Evolutionary conservation across 2,113 vertebrate species (phyloP), one percentile per base, ranked within the genome.

Genomic region (Epinephelus moara): DNA sequence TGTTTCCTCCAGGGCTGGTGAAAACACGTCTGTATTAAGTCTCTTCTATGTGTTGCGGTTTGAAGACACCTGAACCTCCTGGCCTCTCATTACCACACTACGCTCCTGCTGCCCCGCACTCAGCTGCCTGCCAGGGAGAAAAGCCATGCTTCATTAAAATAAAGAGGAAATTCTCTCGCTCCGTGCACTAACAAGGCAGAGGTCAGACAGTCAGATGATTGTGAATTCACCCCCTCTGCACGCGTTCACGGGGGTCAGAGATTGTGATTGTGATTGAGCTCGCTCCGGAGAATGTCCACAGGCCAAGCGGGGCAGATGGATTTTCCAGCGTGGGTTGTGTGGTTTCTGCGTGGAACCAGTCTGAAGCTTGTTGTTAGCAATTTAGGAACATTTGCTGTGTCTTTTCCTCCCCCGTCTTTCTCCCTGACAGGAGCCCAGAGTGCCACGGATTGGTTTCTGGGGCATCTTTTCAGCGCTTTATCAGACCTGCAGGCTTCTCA

Each of bases 121-220:
- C 81, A 80, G 87, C 89, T 64, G 82, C 85, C 88, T 89, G 80
- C 78, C 88, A 81, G 63, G 21, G 74, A 89, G 84, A 87, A 78
- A 84, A 90, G 91, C 68, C 85, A 78, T 62, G 80, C 91, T 90
- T 94, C 89, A 94, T 95, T 95, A 93, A 90, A 93, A 91, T 80
- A 88, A 90, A 87, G 88, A 84, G 88, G 83, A 91, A 88, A 90
- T 86, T 89, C 84, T 87, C 82, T 81, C 71, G 62, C 85, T 86
- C 69, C 0, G 42, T 85, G 70, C 90, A 90, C 91, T 92, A 93
- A 92, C 93, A 90, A 94, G 93, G 85, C 88, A 89, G 72, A 84
- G 91, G 92, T 92, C 85, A 82, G 84, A 25, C 64, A 50, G 78
- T 77, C 37, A 73, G 82, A 84, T 87, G 82, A 91, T 91, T 82